Evolutionary conservation across 2,888 invertebrate genomes (phyloP).

Genomic region (Amphipoea lucens): DNA sequence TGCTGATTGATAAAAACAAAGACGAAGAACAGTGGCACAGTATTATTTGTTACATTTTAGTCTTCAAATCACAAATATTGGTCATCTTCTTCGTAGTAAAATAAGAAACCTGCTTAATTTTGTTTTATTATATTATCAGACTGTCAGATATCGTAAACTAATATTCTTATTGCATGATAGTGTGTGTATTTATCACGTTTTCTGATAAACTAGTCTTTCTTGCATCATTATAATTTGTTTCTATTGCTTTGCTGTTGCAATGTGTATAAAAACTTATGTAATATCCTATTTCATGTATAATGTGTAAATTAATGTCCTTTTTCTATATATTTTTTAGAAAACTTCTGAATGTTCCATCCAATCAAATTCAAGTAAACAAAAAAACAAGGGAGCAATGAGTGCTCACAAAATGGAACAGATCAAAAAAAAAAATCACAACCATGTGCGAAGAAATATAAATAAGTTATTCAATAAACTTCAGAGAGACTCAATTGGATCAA

Average conservation of each 20-base stretch:
- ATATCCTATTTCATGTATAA: background rate
- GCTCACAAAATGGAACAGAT: slow-evolving; percentile 65
- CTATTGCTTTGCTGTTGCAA: slow-evolving; percentile 11
- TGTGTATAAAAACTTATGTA: background rate
- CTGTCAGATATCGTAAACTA: background rate
- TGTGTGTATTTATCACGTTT: background rate
- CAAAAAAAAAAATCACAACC: slow-evolving; percentile 61
- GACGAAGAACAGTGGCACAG: background rate
- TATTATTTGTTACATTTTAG: background rate
- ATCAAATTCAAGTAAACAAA: slow-evolving; percentile 55
- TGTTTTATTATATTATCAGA: background rate
- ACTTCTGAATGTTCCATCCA: slow-evolving; percentile 62
- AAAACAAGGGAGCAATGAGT: slow-evolving; percentile 61
- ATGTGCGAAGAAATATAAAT: slow-evolving; percentile 52
- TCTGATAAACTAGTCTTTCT: background rate
- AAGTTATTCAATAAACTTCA: slow-evolving; percentile 51
- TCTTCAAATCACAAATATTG: background rate
- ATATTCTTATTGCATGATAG: slow-evolving; percentile 11
- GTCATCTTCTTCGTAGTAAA: background rate
- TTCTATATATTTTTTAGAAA: slow-evolving; percentile 65
- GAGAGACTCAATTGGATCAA: slow-evolving; percentile 30
- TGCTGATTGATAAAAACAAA: background rate
- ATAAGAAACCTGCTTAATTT: background rate
- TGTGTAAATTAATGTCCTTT: slow-evolving; percentile 39
- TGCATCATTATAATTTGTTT: slow-evolving; percentile 1